Base-by-base conservation (phyloP, 2,888 invertebrate genomes). In the Pteria penguin region DNA sequence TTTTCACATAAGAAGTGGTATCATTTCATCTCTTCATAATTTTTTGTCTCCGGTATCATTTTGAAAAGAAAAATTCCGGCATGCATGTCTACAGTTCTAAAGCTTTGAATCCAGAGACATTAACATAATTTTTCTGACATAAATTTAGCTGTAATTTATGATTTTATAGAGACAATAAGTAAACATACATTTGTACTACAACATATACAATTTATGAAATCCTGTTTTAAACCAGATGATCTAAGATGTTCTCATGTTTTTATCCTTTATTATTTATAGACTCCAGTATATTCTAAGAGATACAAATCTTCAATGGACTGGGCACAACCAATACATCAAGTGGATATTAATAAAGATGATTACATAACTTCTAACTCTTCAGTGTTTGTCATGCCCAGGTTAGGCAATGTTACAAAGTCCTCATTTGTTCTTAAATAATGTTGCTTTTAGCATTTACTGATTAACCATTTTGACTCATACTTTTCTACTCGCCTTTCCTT, bases 371-470 rank as follows among this genome's bases (percentile, higher is more conserved):
- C 81, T 18, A 80, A 82, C 61, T 70, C 65, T 32, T 55, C 66
- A 22, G 78, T 83, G 11, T 80, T 76, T 68, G 82, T 86, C 18
- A 71, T 86, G 29, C 86, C 86, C 27, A 84, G 82, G 86, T 85
- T 72, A 60, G 66, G 57, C 67, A 29, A 14, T n/a, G n/a, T n/a
- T n/a, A n/a, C n/a, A n/a, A n/a, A n/a, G n/a, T n/a, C n/a, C n/a
- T n/a, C n/a, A n/a, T n/a, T n/a, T n/a, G n/a, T n/a, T n/a, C n/a
- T n/a, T n/a, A n/a, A n/a, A n/a, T n/a, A n/a, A n/a, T n/a, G n/a
- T n/a, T n/a, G n/a, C n/a, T n/a, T n/a, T n/a, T n/a, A n/a, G n/a
- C n/a, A n/a, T n/a, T n/a, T n/a, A n/a, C n/a, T n/a, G n/a, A n/a
- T n/a, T n/a, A n/a, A n/a, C n/a, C n/a, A n/a, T n/a, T n/a, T n/a